Conservation (phyloP, 92 coral and sea anemone genomes). For the Montipora capitata region DNA sequence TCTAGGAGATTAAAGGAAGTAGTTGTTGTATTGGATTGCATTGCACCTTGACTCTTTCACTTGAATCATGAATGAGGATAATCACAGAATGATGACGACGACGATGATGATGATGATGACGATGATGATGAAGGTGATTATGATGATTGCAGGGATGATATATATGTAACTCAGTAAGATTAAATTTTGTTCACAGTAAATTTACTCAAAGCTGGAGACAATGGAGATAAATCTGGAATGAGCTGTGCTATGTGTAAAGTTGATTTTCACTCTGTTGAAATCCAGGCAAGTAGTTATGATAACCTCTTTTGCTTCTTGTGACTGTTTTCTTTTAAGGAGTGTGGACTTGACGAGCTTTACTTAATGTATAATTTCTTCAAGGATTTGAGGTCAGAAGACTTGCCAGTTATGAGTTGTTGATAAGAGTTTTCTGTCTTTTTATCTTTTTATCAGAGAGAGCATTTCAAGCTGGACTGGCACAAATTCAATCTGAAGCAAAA, state of each 20-base stretch:
- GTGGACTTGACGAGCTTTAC: no score
- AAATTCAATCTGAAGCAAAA: slow-evolving; percentile 91
- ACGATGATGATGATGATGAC: no score
- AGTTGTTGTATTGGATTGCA: no score
- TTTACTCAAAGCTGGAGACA: slow-evolving; percentile 23
- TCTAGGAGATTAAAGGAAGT: no score
- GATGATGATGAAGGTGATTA: no score
- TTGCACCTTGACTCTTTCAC: no score
- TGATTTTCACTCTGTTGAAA: slow-evolving; percentile 78
- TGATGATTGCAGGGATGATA: not conserved
- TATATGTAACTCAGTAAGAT: not conserved
- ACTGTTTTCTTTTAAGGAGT: no score
- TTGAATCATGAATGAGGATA: no score
- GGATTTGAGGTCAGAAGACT: no score
- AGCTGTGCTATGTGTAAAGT: slow-evolving; percentile 83
- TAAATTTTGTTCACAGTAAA: slow-evolving; percentile 1
- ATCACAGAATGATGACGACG: no score
- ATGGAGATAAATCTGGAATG: slow-evolving; percentile 76
- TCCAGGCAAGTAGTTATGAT: slow-evolving; percentile 61
- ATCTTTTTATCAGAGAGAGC: slow-evolving; percentile 88
- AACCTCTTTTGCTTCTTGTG: no score
- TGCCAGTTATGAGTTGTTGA: not conserved
- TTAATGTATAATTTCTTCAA: no score
- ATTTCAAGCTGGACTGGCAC: slow-evolving; percentile 99
- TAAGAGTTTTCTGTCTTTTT: not conserved